Percentiles rank a stretch among this genome's conserved stretches.
These are phyloP conservation scores for Heterotilapia buettikoferi DNA, from an alignment of 2,113 vertebrate genomes.

Conservation along the genomic window DNA sequence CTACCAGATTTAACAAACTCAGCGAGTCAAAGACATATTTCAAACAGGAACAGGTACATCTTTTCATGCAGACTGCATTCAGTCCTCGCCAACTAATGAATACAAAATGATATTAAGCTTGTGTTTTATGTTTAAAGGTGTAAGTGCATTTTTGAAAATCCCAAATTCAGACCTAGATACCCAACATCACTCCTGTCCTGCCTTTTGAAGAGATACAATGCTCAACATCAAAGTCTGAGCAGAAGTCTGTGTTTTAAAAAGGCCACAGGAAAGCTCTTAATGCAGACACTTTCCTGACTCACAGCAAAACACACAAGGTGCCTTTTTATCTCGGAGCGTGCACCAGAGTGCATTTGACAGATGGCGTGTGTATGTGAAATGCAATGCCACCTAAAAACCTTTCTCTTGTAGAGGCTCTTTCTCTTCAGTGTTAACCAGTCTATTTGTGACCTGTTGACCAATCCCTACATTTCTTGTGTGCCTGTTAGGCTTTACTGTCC, in stretches of 20 bases:
- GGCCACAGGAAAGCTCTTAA: conserved; percentile 43
- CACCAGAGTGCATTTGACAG: conserved; percentile 1
- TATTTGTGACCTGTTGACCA: conserved; percentile 29
- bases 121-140: conserved; percentile 9
- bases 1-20: background rate
- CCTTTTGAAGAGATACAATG: conserved; percentile 28
- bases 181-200: conserved; percentile 12
- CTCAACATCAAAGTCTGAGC: conserved; percentile 42
- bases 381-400: conserved; percentile 12
- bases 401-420: conserved; percentile 7
- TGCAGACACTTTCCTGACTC: conserved; percentile 45
- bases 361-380: background rate
- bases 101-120: background rate
- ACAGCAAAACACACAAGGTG: conserved; percentile 24
- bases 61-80: background rate
- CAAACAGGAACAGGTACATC: background rate
- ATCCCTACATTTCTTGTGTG: background rate
- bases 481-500: conserved; percentile 22
- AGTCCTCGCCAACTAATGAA: background rate
- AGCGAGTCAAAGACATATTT: background rate
- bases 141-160: conserved; percentile 1
- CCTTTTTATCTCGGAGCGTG: conserved; percentile 15
- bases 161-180: conserved; percentile 6
- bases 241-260: conserved; percentile 35
- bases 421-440: conserved; percentile 1